Evolutionary conservation across 2,797 vertebrate genomes (phyloP), one percentile per base, ranked within the genome.

Genomic region (Tenualosa thibaudeaui): DNA sequence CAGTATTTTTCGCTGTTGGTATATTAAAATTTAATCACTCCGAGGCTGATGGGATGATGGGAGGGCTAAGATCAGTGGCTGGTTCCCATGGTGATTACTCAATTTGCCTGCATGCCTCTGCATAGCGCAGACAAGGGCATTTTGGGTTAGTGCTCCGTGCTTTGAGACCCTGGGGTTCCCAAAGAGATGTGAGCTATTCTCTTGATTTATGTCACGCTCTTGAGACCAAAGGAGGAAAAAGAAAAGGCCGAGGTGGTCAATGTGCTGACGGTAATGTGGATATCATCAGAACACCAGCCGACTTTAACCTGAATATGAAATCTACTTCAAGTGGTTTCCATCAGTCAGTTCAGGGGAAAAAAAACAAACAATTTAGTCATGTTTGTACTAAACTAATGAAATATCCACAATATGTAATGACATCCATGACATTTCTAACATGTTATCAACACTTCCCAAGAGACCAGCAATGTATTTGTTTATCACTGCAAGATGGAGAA

Each of bases 21-120:
- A 78, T 78, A 43, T 82, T 60, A 26, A 10, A 22, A 56, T 58
- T 50, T 50, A 49, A 56, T 83, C 71, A 78, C 71, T 40, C 71
- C 22, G 71, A 43, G 71, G 37, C 71, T 78, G 71, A 78, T 78
- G 71, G 37, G 43, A 78, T 78, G 71, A 78, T 78, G 37, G 71
- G 15, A 78, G 71, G 71, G 43, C 37, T 8, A 78, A 78, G 71
- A 78, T 78, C 71, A 78, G 71, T 78, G 71, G 4, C 40, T 22
- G 40, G 68, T 49, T 60, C 60, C 37, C 40, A 24, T 62, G 60
- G 43, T 31, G 46, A 81, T 82, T 81, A 81, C 43, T 83, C 40
- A 49, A 37, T 81, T 78, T 83, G n/a, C 58, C 50, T 46, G 75
- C 15, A 17, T 56, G 17, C 71, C 5, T 78, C 37, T 43, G 71